phyloP scores from a whole-genome alignment of 2,113 vertebrate species.

The Archocentrus centrarchus region DNA sequence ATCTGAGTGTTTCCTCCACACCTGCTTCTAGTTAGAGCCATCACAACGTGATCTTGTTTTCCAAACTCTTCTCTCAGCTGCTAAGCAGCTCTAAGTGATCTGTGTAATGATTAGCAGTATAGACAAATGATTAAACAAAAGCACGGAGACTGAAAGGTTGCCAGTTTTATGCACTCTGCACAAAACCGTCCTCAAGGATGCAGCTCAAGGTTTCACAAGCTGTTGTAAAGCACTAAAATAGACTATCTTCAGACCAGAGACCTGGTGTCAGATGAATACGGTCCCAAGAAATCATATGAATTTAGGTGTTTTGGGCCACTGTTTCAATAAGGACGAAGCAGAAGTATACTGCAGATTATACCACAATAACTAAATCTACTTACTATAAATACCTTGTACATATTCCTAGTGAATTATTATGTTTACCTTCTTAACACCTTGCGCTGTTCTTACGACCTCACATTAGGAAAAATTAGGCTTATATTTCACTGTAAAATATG shows the following conservation, averaged over 20 bases:
- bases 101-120: constrained; percentile 8
- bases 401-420: not conserved
- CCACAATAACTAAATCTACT: not conserved
- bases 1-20: constrained; percentile 1
- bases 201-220: not conserved
- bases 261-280: not conserved
- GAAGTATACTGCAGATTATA: not conserved
- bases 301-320: not conserved
- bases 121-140: constrained; percentile 6
- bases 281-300: not conserved
- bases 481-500: not conserved
- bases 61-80: constrained; percentile 19
- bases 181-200: not conserved
- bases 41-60: not conserved
- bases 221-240: not conserved
- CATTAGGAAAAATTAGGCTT: not conserved
- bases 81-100: constrained; percentile 14
- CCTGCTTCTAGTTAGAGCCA: constrained; percentile 8
- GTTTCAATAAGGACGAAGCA: not conserved
- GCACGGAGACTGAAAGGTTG: constrained; percentile 3
- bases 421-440: not conserved
- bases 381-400: not conserved
- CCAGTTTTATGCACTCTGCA: not conserved
- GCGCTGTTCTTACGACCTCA: not conserved
- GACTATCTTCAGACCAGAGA: not conserved